Evolutionary conservation across 1,140 invertebrate species (phyloP).

Genomic region (Drosophila nannoptera): DNA sequence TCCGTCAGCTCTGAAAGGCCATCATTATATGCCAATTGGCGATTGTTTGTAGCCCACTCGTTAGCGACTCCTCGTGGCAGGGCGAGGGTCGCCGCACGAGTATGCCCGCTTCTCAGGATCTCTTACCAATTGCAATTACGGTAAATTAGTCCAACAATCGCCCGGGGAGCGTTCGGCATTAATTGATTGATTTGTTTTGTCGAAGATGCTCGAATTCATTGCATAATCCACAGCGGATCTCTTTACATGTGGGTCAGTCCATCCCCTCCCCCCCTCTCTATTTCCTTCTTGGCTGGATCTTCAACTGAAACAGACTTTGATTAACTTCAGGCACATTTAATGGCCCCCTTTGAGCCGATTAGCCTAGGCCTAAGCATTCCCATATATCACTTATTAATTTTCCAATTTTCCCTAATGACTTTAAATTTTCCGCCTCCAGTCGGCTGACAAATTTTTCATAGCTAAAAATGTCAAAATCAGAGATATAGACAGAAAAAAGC

Average conservation of each 20-base stretch:
- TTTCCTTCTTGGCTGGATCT: no score
- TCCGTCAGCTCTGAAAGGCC: constrained; percentile 54
- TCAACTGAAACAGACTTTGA: no score
- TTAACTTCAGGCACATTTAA: no score
- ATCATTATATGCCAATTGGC: constrained; percentile 78
- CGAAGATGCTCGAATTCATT: not conserved
- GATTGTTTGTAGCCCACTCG: constrained; percentile 73
- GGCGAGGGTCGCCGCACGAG: constrained; percentile 29
- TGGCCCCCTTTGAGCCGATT: no score
- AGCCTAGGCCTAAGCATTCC: no score
- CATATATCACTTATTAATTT: constrained; percentile 7
- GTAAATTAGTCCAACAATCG: constrained; percentile 31
- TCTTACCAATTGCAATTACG: constrained; percentile 38
- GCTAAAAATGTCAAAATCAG: constrained; percentile 7
- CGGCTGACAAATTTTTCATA: constrained; percentile 13
- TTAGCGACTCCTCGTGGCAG: constrained; percentile 20
- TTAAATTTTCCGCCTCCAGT: not conserved
- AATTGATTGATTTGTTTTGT: constrained; percentile 26
- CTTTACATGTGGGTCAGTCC: no score
- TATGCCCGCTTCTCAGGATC: constrained; percentile 27
- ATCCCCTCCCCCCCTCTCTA: no score
- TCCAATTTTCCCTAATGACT: constrained; percentile 1
- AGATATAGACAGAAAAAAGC: not conserved
- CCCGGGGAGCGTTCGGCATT: constrained; percentile 6
- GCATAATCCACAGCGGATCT: no score